Base-by-base conservation (phyloP, 2,113 vertebrate genomes). In the Malurus cyaneus region DNA sequence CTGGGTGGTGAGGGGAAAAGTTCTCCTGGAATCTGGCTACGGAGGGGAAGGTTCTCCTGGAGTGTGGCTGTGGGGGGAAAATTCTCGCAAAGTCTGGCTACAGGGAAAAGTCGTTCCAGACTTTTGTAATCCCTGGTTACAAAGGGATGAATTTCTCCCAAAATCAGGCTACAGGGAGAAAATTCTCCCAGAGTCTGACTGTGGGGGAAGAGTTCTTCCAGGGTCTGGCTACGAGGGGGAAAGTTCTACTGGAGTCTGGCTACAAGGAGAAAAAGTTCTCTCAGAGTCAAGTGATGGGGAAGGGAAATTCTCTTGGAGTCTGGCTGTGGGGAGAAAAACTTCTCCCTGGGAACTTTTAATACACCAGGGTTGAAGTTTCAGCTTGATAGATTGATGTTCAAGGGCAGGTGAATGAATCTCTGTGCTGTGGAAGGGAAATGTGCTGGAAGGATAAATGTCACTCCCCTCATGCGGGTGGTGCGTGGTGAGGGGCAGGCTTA, bases 371-470 rank as follows among this genome's bases (percentile, higher is more conserved):
- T 31, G 31, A 8, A 34, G 23, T 36, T 19, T 54, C 5, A 3
- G 47, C 20, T 28, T 23, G 29, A 18, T 15, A 13, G 10, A 8
- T 16, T 0, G 0, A 2, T 24, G 42, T 26, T 31, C 9, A 8
- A 49, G n/a, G 50, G 34, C 36, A 1, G 0, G 18, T 34, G 25
- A 12, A 3, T 34, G 25, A 12, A 3, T 4, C 17, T 12, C 50
- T 7, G 2, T 34, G 41, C 62, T 6, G 8, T 23, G 36, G 10
- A 41, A 50, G 34, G 49, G 32, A 28, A 80, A 24, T 1, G 3
- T 2, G 5, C 29, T 31, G 54, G 69, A 42, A 28, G 11, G 1
- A 0, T 32, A 25, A 7, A 16, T 0, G 2, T 15, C 2, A 2
- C 2, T 1, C 19, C 13, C 47, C 13, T 32, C 6, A 0, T n/a